phyloP scores from a whole-genome alignment of 2,888 invertebrate genomes.

The Kuschelorhynchus macadamiae region DNA sequence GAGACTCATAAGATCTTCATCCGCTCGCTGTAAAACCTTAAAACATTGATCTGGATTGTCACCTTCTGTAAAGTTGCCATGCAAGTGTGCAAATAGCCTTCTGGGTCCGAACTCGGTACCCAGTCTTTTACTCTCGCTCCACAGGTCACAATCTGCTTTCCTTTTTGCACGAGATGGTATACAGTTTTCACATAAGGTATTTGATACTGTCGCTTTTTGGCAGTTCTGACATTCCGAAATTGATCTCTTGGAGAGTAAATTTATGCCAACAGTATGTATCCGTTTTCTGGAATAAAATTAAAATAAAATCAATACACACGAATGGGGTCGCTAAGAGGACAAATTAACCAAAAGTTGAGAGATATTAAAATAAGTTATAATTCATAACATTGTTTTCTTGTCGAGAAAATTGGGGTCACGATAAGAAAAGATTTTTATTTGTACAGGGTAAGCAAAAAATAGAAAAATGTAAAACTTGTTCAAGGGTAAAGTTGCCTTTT shows the following conservation, averaged over 20 bases:
- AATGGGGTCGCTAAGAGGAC: no score
- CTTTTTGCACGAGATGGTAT: conserved; percentile 51
- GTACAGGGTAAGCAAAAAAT: no score
- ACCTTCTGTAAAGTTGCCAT: conserved; percentile 58
- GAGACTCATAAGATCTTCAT: conserved; percentile 38
- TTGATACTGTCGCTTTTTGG: conserved; percentile 30
- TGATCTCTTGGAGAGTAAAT: conserved; percentile 52
- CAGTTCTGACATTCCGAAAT: conserved; percentile 53
- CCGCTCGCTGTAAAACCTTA: conserved; percentile 11
- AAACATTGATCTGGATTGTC: conserved; percentile 19
- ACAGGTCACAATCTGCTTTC: conserved; percentile 49
- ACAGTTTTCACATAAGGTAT: conserved; percentile 59
- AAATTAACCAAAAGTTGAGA: no score
- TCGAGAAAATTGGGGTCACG: no score
- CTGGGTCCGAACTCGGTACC: conserved; percentile 52
- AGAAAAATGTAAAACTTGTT: no score
- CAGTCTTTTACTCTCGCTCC: conserved; percentile 47
- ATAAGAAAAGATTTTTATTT: no score
- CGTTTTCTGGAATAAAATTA: no score
- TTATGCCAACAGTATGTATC: not conserved
- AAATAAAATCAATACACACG: no score
- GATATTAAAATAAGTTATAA: not conserved
- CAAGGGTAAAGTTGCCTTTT: no score
- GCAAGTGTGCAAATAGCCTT: conserved; percentile 51
- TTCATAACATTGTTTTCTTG: not conserved